Evolutionary conservation across 2,113 vertebrate species (phyloP).

Genomic region (Zosterops lateralis): DNA sequence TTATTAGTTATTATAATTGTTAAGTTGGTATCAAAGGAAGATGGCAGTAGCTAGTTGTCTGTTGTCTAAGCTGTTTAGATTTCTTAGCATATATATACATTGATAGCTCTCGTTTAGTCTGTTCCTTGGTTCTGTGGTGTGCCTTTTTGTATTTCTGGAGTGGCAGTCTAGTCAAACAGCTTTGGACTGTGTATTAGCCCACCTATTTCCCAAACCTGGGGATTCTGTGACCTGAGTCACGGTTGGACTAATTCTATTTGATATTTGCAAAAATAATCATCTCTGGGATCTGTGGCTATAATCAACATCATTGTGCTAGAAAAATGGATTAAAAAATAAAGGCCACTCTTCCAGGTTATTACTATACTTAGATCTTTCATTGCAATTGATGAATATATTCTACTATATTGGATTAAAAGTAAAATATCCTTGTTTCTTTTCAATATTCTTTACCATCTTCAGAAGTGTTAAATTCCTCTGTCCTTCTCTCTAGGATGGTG

Average conservation of each 20-base stretch:
- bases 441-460: background rate
- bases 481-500: background rate
- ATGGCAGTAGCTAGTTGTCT: background rate
- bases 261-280: background rate
- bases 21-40: background rate
- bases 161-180: background rate
- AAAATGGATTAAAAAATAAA: background rate
- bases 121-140: background rate
- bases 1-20: background rate
- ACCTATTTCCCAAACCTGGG: background rate
- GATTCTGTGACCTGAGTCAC: background rate
- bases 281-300: background rate
- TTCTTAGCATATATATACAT: background rate
- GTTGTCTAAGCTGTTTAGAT: background rate
- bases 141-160: background rate
- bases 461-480: background rate
- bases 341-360: background rate
- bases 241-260: background rate
- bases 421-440: background rate
- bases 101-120: background rate
- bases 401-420: background rate
- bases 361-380: background rate
- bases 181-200: background rate
- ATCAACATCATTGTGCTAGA: background rate
- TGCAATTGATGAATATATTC: background rate